phyloP scores from a whole-genome alignment of 2,113 vertebrate species.

The Pedetes capensis region DNA sequence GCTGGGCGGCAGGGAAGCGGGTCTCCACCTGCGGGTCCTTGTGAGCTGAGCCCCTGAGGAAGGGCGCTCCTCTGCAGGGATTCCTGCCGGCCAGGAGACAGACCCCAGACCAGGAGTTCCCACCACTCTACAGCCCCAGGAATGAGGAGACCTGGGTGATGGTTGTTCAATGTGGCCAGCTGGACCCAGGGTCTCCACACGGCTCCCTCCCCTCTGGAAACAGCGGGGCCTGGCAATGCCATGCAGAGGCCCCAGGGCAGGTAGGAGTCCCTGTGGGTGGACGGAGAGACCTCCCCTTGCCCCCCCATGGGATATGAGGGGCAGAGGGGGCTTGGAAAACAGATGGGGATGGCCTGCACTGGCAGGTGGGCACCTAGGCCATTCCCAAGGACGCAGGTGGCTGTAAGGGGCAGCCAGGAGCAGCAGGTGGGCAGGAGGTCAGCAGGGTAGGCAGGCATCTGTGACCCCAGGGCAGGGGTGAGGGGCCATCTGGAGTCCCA shows the following conservation, averaged over 20 bases:
- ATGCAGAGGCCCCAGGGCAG: background rate
- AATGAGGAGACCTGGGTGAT: no score
- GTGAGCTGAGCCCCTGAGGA: no score
- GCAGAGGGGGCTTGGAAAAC: background rate
- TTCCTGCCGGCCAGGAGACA: no score
- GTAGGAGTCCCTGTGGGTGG: background rate
- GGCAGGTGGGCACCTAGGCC: background rate
- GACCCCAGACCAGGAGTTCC: no score
- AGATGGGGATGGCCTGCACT: background rate
- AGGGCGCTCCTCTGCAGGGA: no score
- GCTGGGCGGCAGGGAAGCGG: no score
- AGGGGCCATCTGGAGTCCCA: background rate
- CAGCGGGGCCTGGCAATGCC: background rate
- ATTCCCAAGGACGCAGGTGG: no score
- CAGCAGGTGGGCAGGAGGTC: background rate
- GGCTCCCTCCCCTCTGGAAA: background rate
- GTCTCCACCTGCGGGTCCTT: no score
- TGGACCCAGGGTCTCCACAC: background rate
- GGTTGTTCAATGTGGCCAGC: background rate
- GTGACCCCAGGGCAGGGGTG: background rate
- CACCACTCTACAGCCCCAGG: no score
- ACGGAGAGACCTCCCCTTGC: no score
- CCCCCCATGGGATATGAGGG: background rate
- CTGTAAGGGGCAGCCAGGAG: background rate
- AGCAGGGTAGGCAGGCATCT: background rate